Percentiles rank a stretch among this genome's conserved stretches.
Conservation (phyloP, 2,797 vertebrate species). For the Siniperca obscura region DNA sequence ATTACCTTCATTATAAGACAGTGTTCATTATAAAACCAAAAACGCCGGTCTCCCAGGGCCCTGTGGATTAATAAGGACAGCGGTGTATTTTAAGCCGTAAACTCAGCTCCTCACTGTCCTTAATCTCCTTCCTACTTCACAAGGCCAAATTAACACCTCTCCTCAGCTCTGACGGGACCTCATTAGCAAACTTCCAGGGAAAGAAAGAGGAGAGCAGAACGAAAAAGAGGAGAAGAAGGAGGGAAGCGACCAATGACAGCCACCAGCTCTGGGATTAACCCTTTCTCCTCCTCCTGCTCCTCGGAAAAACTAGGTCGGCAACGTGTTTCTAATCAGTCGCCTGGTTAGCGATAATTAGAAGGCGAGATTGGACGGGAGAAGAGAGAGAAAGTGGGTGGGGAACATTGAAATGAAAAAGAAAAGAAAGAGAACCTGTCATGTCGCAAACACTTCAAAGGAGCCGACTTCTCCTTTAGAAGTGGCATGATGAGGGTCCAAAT, state of each 20-base stretch:
- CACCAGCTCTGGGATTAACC: constrained; percentile 88
- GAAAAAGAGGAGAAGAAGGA: constrained; percentile 81
- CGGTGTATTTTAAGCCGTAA: constrained; percentile 91
- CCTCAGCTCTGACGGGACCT: constrained; percentile 90
- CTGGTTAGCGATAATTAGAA: constrained; percentile 90
- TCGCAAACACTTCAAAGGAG: constrained; percentile 87
- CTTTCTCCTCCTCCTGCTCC: constrained; percentile 82
- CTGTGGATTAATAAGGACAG: constrained; percentile 90
- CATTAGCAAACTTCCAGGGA: constrained; percentile 90
- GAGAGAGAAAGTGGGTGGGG: constrained; percentile 84
- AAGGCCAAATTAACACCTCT: constrained; percentile 91
- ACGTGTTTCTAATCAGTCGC: constrained; percentile 88
- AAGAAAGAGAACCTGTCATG: constrained; percentile 87
- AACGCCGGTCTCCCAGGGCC: constrained; percentile 86
- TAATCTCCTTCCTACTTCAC: constrained; percentile 91
- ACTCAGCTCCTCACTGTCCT: constrained; percentile 90
- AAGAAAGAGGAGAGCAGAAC: constrained; percentile 82
- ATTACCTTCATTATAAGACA: constrained; percentile 89
- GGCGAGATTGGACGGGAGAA: constrained; percentile 83
- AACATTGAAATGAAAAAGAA: constrained; percentile 84
- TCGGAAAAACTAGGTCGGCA: constrained; percentile 85
- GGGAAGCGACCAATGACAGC: constrained; percentile 88
- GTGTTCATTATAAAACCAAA: constrained; percentile 90
- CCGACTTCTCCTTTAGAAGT: constrained; percentile 83
- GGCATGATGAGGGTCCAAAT: constrained; percentile 82